Evolutionary conservation across 2,113 vertebrate genomes (phyloP), one percentile per base, ranked within the genome.

Genomic region (Tragelaphus scriptus): DNA sequence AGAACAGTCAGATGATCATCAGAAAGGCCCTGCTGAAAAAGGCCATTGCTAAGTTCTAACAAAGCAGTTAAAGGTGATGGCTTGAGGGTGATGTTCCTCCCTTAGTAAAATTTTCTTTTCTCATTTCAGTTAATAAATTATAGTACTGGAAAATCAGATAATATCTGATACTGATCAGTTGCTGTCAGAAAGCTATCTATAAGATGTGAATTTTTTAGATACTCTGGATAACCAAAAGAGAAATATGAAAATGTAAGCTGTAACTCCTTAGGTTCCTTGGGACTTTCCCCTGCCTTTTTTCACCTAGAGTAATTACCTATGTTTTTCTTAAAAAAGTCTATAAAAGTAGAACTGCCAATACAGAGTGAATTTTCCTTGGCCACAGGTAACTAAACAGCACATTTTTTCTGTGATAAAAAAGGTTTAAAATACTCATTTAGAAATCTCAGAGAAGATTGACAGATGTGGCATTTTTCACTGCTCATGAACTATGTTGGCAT

Each of bases 391-490:
- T 82, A 93, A 91, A 81, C 23, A 91, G 63, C 63, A 87, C 15
- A 32, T 85, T 96, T 44, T 96, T 96, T 90, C 40, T 92, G 55
- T 23, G 23, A 79, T 84, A 85, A 85, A 95, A 95, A 68, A 30
- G 26, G 26, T 95, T 96, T 95, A 91, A 91, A 95, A 95, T 80
- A 53, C 32, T 91, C 55, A 93, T 80, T 89, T 95, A 97, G 82
- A 75, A 89, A 87, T 85, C 85, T 92, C 84, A 85, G 89, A 65
- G 44, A 75, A 93, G 85, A 95, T 3, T 59, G 77, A 88, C 21
- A 92, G 47, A 68, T 51, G 26, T 49, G 80, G 56, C 77, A 86
- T 65, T 86, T 96, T 68, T 93, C 68, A 59, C 47, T 61, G 90
- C 51, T 96, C 36, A 61, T 30, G 44, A 1, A 86, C 68, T 75